These are phyloP conservation scores for Caradrina clavipalpis DNA, from an alignment of 2,888 invertebrate genomes.

Conservation along the genomic window DNA sequence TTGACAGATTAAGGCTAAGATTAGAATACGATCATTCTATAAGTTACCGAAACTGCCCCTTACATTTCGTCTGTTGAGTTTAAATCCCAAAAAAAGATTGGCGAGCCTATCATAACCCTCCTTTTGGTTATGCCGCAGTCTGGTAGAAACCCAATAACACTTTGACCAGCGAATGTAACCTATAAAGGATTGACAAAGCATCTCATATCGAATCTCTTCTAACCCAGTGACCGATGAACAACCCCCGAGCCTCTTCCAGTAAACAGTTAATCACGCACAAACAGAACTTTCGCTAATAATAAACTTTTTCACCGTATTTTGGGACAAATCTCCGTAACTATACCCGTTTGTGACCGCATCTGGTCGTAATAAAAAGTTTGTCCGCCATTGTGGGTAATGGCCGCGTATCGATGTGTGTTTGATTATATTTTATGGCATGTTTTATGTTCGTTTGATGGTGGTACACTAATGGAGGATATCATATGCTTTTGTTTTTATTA, in stretches of 20 bases:
- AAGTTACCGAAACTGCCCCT: too few relatives aligned
- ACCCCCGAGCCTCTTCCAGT: constrained; percentile 11
- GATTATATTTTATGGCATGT: constrained; percentile 55
- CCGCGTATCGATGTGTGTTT: constrained; percentile 55
- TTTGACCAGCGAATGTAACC: too few relatives aligned
- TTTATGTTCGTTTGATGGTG: constrained; percentile 47
- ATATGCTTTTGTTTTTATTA: constrained; percentile 37
- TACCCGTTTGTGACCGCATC: constrained; percentile 66
- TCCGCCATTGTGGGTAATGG: constrained; percentile 52
- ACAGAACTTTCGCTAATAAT: constrained; percentile 70
- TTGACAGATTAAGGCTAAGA: too few relatives aligned
- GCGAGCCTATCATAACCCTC: too few relatives aligned
- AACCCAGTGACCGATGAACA: constrained; percentile 30
- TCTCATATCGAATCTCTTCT: constrained; percentile 5
- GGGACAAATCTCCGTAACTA: constrained; percentile 71
- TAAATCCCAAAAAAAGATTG: too few relatives aligned
- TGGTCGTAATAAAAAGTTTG: constrained; percentile 73
- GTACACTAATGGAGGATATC: constrained; percentile 26
- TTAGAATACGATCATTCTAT: too few relatives aligned
- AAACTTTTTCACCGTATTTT: constrained; percentile 71
- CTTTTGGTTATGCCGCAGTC: too few relatives aligned
- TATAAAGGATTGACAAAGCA: background rate
- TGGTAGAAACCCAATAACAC: too few relatives aligned
- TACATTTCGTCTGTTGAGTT: too few relatives aligned
- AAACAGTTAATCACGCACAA: constrained; percentile 50